These are phyloP conservation scores for Zosterops japonicus DNA, from an alignment of 2,113 vertebrate species.

Conservation along the genomic window DNA sequence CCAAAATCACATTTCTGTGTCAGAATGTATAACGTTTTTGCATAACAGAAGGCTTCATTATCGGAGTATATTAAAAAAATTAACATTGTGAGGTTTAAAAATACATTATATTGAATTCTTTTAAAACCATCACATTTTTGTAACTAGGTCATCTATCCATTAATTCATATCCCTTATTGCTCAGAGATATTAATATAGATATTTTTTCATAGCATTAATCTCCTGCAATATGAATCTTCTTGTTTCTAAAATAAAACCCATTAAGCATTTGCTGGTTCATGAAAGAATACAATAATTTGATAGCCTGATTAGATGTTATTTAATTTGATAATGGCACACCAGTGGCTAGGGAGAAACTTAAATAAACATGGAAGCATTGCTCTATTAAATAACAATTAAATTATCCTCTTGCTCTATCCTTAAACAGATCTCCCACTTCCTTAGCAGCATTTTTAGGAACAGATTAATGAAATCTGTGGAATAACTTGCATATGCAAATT, in stretches of 20 bases:
- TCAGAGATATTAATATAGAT: slow-evolving; percentile 54
- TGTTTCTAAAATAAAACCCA: slow-evolving; percentile 43
- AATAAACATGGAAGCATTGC: neutral
- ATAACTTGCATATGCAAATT: slow-evolving; percentile 52
- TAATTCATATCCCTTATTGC: slow-evolving; percentile 44
- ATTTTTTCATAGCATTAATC: slow-evolving; percentile 46
- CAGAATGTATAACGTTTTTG: neutral
- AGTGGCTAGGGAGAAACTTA: neutral
- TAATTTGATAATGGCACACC: slow-evolving; percentile 58
- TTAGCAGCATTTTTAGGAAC: slow-evolving; percentile 50
- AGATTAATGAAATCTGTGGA: slow-evolving; percentile 24
- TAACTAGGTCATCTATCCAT: slow-evolving; percentile 67
- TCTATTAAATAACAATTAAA: slow-evolving; percentile 37
- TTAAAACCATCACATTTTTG: neutral
- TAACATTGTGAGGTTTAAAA: slow-evolving; percentile 24
- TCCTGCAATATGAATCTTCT: slow-evolving; percentile 33
- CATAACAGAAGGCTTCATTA: slow-evolving; percentile 9
- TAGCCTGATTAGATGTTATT: slow-evolving; percentile 51
- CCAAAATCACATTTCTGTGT: neutral
- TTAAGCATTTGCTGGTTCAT: slow-evolving; percentile 50
- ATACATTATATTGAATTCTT: slow-evolving; percentile 42
- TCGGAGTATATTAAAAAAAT: slow-evolving; percentile 1
- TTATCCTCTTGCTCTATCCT: neutral
- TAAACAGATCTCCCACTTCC: slow-evolving; percentile 17
- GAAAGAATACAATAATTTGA: slow-evolving; percentile 48